Percentiles rank a stretch among this genome's conserved stretches.
Conservation (phyloP, 2,888 invertebrate species). For the Ormyrus nitidulus region DNA sequence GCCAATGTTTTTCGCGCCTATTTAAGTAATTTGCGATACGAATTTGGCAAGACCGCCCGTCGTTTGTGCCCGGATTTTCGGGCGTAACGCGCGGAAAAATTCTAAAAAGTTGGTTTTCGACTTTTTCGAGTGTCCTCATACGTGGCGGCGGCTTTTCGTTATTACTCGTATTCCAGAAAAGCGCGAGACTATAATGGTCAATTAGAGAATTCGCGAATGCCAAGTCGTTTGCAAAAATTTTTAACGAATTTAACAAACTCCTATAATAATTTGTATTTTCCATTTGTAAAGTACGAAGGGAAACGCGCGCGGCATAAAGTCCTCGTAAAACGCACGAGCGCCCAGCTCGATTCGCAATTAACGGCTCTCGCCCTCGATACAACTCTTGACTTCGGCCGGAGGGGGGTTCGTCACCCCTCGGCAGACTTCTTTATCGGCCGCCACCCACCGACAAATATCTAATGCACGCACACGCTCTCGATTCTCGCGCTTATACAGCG, state of each 20-base stretch:
- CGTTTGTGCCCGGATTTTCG: background rate
- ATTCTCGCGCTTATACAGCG: background rate
- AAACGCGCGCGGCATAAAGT: constrained; percentile 23
- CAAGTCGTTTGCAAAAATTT: no score
- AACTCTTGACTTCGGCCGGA: background rate
- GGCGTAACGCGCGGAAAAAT: no score
- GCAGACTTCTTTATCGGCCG: background rate
- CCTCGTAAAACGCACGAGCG: constrained; percentile 37
- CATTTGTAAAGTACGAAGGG: constrained; percentile 16
- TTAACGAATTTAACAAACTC: background rate
- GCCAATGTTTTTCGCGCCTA: constrained; percentile 21
- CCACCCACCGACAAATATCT: background rate
- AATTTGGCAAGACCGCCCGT: constrained; percentile 10
- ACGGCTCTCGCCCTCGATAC: constrained; percentile 50
- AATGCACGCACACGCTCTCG: background rate
- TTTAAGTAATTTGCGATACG: constrained; percentile 45
- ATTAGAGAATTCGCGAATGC: no score
- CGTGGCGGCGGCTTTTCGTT: no score
- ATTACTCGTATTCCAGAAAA: no score
- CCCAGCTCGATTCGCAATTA: constrained; percentile 51
- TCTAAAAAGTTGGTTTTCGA: no score
- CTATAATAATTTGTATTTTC: constrained; percentile 26
- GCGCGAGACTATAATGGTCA: no score
- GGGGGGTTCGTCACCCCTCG: constrained; percentile 14
- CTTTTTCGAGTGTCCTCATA: no score